phyloP scores from a whole-genome alignment of 2,113 vertebrate species.

The Catharus fuscescens region DNA sequence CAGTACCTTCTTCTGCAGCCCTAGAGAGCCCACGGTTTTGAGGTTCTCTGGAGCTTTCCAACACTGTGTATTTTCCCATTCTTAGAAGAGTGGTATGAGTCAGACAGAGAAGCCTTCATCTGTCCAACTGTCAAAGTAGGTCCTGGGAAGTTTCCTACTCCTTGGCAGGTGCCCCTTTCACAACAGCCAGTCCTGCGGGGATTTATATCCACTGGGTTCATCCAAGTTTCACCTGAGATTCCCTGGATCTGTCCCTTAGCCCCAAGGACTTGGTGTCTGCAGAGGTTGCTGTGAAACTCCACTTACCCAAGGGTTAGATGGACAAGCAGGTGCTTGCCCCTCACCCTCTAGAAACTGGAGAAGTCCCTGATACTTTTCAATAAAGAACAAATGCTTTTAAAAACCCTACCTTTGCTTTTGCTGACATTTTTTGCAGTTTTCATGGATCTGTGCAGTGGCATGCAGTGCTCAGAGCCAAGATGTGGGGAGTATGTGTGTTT shows the following conservation, averaged over 20 bases:
- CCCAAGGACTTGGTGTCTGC: not conserved
- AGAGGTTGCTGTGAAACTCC: not conserved
- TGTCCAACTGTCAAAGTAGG: not conserved
- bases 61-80: not conserved
- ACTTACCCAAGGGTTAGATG: not conserved
- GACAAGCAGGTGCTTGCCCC: rapidly evolving
- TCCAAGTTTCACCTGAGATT: not conserved
- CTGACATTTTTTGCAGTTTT: not conserved
- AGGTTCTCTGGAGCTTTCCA: not conserved
- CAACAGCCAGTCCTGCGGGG: not conserved
- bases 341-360: not conserved
- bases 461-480: not conserved
- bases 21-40: not conserved
- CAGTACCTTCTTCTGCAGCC: not conserved
- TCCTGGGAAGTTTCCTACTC: not conserved
- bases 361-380: not conserved
- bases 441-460: rapidly evolving
- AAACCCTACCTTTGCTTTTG: not conserved
- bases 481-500: rapidly evolving
- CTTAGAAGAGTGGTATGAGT: rapidly evolving
- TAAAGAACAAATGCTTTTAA: not conserved
- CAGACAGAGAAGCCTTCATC: not conserved
- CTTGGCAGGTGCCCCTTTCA: not conserved
- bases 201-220: not conserved
- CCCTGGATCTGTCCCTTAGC: not conserved